Base-by-base conservation (phyloP, 2,113 vertebrate genomes). In the Prinia subflava region DNA sequence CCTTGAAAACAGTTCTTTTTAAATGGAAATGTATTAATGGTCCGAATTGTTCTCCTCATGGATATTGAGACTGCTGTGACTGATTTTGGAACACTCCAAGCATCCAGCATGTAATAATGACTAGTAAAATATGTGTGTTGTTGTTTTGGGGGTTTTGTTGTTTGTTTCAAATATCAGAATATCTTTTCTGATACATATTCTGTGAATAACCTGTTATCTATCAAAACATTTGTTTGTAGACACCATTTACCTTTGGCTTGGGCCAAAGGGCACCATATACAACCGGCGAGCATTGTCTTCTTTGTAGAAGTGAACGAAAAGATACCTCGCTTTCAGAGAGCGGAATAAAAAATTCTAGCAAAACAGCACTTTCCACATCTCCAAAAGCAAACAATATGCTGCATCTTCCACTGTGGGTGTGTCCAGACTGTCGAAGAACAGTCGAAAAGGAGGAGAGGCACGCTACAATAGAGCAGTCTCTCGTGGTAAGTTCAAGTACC, bases 181-280 rank as follows among this genome's bases (percentile, higher is more conserved):
- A n/a, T 49, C 2, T 15, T 70, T 87, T 49, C 8, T 35, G 55
- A 9, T 50, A 6, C 0, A 0, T 70, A 5, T 65, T 67, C 20
- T 60, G 28, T 86, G 65, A 94, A 46, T 95, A 92, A 97, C 76
- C 76, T 68, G 6, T 67, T 79, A 4, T 15, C 35, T 91, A 9
- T 78, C 52, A 44, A 68, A 80, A 74, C 10, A 7, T 59, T 96
- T 95, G 22, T 47, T 97, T 93, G 28, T 91, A 99, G 99, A 99
- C 98, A 53, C 99, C 99, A 0, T 99, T 99, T 97, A 99, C 98
- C n/a, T 99, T 99, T 90, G 99, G 99, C 95, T 97, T 99, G 97
- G 99, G 99, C 95, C 99, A 99, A 88, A 98, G 99, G 95, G 98
- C 99, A 37, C 98, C 99, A 0, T 99, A 99, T 93, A 98, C 99